These are phyloP conservation scores for Tetrapedia diversipes DNA, from an alignment of 2,888 invertebrate species.

Conservation along the genomic window DNA sequence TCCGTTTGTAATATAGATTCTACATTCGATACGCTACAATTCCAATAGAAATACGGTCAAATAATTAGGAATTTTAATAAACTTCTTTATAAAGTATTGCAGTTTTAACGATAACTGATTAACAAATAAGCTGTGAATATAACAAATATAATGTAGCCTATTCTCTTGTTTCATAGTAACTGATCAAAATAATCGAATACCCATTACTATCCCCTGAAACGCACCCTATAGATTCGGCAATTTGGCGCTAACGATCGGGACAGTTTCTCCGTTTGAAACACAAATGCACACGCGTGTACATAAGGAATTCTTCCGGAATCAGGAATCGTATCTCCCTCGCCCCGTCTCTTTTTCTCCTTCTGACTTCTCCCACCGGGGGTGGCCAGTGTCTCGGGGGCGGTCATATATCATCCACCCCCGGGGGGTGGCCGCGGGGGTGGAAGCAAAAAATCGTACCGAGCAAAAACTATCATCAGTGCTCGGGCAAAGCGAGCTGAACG, in stretches of 20 bases:
- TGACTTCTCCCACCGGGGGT: conserved; percentile 73
- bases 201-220: conserved; percentile 3
- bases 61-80: too few relatives aligned
- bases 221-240: conserved; percentile 21
- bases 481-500: conserved; percentile 81
- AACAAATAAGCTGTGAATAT: too few relatives aligned
- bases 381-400: conserved; percentile 82
- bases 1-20: too few relatives aligned
- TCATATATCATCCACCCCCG: conserved; percentile 82
- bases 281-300: conserved; percentile 66
- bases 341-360: conserved; percentile 67
- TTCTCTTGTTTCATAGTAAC: too few relatives aligned
- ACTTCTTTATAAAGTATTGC: too few relatives aligned
- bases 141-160: too few relatives aligned
- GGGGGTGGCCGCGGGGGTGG: conserved; percentile 71
- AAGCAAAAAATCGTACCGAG: conserved; percentile 80
- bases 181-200: conserved; percentile 26
- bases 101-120: too few relatives aligned
- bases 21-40: too few relatives aligned
- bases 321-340: conserved; percentile 72
- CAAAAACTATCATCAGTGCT: conserved; percentile 83
- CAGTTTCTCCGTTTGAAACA: conserved; percentile 42
- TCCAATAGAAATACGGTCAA: too few relatives aligned
- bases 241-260: conserved; percentile 41
- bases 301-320: conserved; percentile 78